Percentiles rank a stretch among this genome's conserved stretches.
Conservation (phyloP, 2,113 vertebrate species). For the Poeciliopsis retropinna region DNA sequence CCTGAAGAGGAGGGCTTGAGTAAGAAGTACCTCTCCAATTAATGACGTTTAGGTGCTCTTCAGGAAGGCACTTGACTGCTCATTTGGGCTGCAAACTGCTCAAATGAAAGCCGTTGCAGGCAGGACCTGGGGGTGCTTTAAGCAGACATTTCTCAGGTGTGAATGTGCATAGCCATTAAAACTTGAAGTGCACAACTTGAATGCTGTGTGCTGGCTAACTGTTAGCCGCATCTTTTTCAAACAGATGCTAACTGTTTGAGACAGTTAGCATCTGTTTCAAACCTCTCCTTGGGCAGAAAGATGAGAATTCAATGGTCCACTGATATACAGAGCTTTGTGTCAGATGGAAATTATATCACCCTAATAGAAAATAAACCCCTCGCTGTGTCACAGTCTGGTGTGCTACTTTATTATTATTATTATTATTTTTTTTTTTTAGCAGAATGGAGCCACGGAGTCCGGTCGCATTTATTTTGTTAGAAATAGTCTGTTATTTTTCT, state of each 20-base stretch:
- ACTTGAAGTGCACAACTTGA: slow-evolving; percentile 14
- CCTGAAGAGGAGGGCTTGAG: slow-evolving; percentile 9
- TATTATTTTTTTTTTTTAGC: neutral
- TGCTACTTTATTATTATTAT: too few species aligned
- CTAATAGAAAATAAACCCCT: slow-evolving; percentile 56
- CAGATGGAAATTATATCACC: slow-evolving; percentile 54
- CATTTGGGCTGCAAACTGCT: slow-evolving; percentile 11
- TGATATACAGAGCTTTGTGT: slow-evolving; percentile 29
- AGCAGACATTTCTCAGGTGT: slow-evolving; percentile 37
- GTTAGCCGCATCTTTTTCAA: too few species aligned
- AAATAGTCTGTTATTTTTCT: slow-evolving; percentile 35
- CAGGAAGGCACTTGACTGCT: slow-evolving; percentile 28
- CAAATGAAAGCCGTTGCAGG: neutral
- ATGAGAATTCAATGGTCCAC: slow-evolving; percentile 48
- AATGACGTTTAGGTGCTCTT: slow-evolving; percentile 27
- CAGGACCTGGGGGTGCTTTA: slow-evolving; percentile 24
- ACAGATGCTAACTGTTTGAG: too few species aligned
- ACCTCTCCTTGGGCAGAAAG: slow-evolving; percentile 40
- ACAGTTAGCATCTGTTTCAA: neutral
- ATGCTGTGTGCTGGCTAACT: neutral
- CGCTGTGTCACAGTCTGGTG: slow-evolving; percentile 51
- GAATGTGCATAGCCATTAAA: slow-evolving; percentile 28
- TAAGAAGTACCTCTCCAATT: slow-evolving; percentile 37
- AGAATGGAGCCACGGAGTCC: neutral
- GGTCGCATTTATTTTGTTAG: slow-evolving; percentile 35